Base-by-base conservation (phyloP, 1,140 invertebrate species). In the Drosophila sproati region DNA sequence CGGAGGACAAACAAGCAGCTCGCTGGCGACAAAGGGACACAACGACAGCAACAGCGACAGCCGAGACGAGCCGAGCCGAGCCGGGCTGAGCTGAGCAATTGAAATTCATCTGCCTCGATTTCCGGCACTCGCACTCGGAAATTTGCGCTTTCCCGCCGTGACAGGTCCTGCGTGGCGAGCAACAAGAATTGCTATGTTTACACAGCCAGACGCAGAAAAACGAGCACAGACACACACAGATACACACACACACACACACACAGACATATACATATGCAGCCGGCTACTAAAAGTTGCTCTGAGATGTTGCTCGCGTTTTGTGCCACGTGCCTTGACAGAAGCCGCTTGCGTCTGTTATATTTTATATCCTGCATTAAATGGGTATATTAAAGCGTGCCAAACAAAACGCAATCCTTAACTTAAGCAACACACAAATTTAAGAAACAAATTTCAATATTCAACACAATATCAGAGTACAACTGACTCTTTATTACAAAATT, bases 31-130 rank as follows among this genome's bases (percentile, higher is more conserved):
- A 20, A 20, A 20, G 20, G 20, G 20, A 20, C 20, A 20, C 20
- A 20, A 20, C 32, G 28, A 73, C 56, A 69, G 12, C 12, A 12
- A 12, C 63, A 61, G 73, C 72, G 72, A 56, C 71, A 79, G 72
- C 47, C n/a, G 63, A 45, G 39, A 34, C 29, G 43, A n/a, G 2
- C 3, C 20, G 41, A 39, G 3, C 39, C 39, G 39, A 43, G 39
- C 10, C 10, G 39, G n/a, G 7, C 7, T 3, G 3, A 56, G 32
- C 34, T 8, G 52, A 63, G 77, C 73, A 89, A 88, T 71, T 88
- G 85, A 89, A 89, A 89, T 89, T 85, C 63, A 88, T 88, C 85
- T 87, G 74, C 50, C 78, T 89, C 75, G 73, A 85, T 89, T 89
- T 89, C 78, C 85, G 75, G 61, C 75, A 57, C 48, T 63, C 28